phyloP scores from a whole-genome alignment of 2,888 invertebrate species.

The Seira musarum region DNA sequence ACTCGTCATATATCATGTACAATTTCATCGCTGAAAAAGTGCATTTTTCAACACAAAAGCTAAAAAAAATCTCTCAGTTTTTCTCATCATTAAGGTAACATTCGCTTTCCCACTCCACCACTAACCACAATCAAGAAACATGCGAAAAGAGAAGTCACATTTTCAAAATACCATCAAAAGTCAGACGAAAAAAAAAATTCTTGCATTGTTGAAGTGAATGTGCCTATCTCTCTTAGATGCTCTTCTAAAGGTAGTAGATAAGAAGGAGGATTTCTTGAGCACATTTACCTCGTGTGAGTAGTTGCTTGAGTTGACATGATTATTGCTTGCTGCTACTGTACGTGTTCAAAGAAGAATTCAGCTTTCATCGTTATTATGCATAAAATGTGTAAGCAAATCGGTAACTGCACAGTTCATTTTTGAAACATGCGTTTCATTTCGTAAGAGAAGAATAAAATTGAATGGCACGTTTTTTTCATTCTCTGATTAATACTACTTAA shows the following conservation, averaged over 20 bases:
- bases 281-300: not conserved
- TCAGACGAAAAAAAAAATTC: not conserved
- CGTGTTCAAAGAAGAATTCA: not conserved
- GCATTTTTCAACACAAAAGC: not conserved
- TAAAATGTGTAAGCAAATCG: slow-evolving; percentile 2
- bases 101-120: slow-evolving; percentile 9
- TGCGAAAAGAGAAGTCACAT: not conserved
- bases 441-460: not conserved
- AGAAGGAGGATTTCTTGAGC: not conserved
- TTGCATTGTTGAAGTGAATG: not conserved
- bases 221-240: not conserved
- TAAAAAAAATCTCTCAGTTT: not conserved
- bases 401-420: not conserved
- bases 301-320: slow-evolving; percentile 10
- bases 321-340: slow-evolving; percentile 10
- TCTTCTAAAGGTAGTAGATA: slow-evolving; percentile 7
- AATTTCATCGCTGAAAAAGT: not conserved
- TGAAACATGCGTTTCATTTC: not conserved
- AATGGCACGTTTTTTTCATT: slow-evolving; percentile 13
- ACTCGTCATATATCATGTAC: not conserved
- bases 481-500: no score
- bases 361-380: not conserved
- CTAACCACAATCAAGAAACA: not conserved
- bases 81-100: slow-evolving; percentile 12
- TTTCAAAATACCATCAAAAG: not conserved